These are phyloP conservation scores for Actinernus sp. DNA, from an alignment of 92 coral and sea anemone species.

Conservation along the genomic window DNA sequence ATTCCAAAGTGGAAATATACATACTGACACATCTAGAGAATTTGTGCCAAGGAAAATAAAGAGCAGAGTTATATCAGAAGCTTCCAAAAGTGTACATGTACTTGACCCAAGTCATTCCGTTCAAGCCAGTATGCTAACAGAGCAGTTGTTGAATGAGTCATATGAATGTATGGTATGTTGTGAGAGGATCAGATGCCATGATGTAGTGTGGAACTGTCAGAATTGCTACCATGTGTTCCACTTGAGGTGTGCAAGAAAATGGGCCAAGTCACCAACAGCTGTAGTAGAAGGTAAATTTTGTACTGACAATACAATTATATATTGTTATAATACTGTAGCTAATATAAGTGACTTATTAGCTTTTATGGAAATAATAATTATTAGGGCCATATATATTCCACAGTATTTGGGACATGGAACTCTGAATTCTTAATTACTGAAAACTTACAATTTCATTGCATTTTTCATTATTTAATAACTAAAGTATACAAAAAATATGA, in stretches of 20 bases:
- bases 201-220: conserved; percentile 89
- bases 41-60: no score
- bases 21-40: no score
- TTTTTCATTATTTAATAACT: no score
- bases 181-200: conserved; percentile 78
- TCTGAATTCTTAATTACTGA: no score
- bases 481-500: no score
- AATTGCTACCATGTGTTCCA: conserved; percentile 95
- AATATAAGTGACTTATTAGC: neutral
- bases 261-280: conserved; percentile 95
- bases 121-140: conserved; percentile 89
- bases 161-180: conserved; percentile 99
- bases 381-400: no score
- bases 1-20: no score
- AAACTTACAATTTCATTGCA: no score
- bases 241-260: conserved; percentile 84
- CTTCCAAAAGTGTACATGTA: no score
- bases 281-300: conserved; percentile 72
- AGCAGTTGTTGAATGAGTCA: conserved; percentile 85
- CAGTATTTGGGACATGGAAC: no score
- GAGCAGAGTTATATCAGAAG: no score
- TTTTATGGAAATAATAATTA: no score
- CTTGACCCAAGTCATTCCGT: conserved; percentile 70
- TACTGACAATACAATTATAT: neutral
- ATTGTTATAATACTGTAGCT: neutral